Evolutionary conservation across 2,888 invertebrate species (phyloP), one percentile per base, ranked within the genome.

Genomic region (Sepiola atlantica): DNA sequence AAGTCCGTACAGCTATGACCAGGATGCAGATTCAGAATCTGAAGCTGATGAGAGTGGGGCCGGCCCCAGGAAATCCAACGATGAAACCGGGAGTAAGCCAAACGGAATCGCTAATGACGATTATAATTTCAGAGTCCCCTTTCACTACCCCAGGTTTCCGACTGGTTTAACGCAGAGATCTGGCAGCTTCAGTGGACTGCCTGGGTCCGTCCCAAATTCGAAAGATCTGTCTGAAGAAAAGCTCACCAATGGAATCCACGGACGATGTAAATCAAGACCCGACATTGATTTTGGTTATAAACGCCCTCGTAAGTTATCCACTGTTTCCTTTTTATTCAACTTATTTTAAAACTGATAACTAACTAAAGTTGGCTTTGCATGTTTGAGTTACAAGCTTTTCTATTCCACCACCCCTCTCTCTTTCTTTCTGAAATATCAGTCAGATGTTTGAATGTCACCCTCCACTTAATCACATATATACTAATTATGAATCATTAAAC

Each of bases 11-110:
- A 32, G 32, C 18, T 92, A 32, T 57, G 93, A 93, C 16, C 93
- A 93, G 57, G 93, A 93, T 35, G 93, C 93, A 24, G 93, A 93
- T 57, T 93, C 93, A 1, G 93, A 93, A 55, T 57, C 93, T 21
- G 93, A 93, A 32, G 35, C 32, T 35, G 93, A 93, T 14, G 93
- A 93, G 21, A 93, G 24, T 32, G 55, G 61, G 18, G 1, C 57
- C 35, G 55, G 32, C 24, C 93, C 12, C 24, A 61, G 35, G 61
- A 93, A 61, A 35, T 55, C 57, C 20, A 77, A 77, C 18, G 54
- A 92, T 16, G 92, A 92, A 32, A 6, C 45, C 6, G 28, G n/a
- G 20, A n/a, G 45, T 20, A 92, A 92, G 12, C 92, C 18, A 28
- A 92, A 92, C 14, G 45, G n/a, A 45, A 32, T 77, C n/a, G 4